These are phyloP conservation scores for Cirrhinus mrigala DNA, from an alignment of 2,797 vertebrate species.

Conservation along the genomic window DNA sequence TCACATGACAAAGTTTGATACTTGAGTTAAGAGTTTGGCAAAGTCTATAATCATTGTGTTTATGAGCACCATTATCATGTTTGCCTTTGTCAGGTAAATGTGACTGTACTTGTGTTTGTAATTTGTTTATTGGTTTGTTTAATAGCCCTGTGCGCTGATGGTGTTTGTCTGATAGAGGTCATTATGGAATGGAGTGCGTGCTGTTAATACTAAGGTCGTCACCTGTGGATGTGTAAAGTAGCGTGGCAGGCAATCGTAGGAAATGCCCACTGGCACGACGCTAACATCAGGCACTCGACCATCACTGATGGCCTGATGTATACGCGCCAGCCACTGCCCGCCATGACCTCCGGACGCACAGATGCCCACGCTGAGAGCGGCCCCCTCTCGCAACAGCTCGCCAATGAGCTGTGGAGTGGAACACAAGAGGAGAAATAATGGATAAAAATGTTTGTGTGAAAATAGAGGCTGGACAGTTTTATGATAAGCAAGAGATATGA, in stretches of 20 bases:
- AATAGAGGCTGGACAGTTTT: conserved; percentile 25
- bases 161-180: conserved; percentile 13
- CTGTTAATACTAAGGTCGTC: not conserved
- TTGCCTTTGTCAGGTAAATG: not conserved
- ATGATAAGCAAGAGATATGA: conserved; percentile 21
- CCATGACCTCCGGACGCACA: conserved; percentile 73
- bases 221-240: conserved; percentile 44
- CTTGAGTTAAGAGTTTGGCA: not conserved
- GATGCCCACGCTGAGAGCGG: conserved; percentile 85
- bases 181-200: conserved; percentile 6
- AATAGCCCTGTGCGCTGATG: not conserved
- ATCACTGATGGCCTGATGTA: conserved; percentile 75
- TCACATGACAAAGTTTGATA: not conserved
- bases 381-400: conserved; percentile 83
- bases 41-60: not conserved
- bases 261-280: conserved; percentile 86
- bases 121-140: conserved; percentile 32
- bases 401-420: conserved; percentile 76
- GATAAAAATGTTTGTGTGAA: conserved; percentile 9
- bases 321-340: conserved; percentile 80
- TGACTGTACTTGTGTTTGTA: conserved; percentile 26
- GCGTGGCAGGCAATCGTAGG: conserved; percentile 80
- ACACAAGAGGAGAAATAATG: conserved; percentile 25
- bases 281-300: conserved; percentile 77
- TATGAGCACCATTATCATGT: conserved; percentile 16